Base-by-base conservation (phyloP, 2,113 vertebrate genomes). In the Glaucomys volans region DNA sequence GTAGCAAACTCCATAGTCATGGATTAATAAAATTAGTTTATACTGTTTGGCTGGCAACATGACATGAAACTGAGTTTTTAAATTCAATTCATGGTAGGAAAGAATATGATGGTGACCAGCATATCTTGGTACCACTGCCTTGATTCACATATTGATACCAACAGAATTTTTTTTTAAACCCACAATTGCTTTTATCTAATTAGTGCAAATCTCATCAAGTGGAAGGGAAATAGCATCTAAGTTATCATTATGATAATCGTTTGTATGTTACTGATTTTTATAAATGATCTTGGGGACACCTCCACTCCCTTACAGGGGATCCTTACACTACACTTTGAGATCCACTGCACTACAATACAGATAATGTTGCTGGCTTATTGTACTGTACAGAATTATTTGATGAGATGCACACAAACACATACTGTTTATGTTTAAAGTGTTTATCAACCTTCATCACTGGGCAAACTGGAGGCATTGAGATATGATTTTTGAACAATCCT, bases 401-500 rank as follows among this genome's bases (percentile, higher is more conserved):
- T 80, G 57, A 71, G 24, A 42, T 52, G 32, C 5, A 69, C 24
- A 32, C 44, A 71, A 35, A 40, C 42, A 57, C 24, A 42, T 13
- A 91, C 26, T 42, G 37, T 44, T 40, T 91, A 3, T 76, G 52
- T 81, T 54, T 82, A 59, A 96, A 93, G 69, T 44, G 82, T 20
- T 80, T 62, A 35, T 40, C 84, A 35, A 84, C 17, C 52, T 11
- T 79, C 10, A 22, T 67, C 24, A 8, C 50, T 62, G 44, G 90
- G 13, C 16, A 28, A 6, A 72, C 28, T 72, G 37, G 4, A 95
- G 40, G 77, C 59, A 72, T 20, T 93, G 20, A 24, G 50, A 28
- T 93, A 42, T 26, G 47, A 75, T 79, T 87, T 86, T 91, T 95
- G 28, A 87, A 50, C 42, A 66, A 84, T 40, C 32, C 42, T 91